phyloP scores from a whole-genome alignment of 2,888 invertebrate genomes.

The Leistus spinibarbis region DNA sequence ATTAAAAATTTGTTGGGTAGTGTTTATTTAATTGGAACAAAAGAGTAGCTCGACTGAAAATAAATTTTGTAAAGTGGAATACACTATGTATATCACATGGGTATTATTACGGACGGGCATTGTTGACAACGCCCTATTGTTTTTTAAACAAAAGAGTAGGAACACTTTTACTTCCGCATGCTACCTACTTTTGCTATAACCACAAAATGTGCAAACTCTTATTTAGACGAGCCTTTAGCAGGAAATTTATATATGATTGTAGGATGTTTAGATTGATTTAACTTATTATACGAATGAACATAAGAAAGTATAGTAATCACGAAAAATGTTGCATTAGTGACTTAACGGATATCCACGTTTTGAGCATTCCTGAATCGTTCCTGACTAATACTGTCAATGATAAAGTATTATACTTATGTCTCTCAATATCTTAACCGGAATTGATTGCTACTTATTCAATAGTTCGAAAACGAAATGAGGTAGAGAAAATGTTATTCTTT shows the following conservation, averaged over 20 bases:
- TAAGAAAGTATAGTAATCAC: too few relatives aligned
- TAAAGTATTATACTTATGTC: too few relatives aligned
- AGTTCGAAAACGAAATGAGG: too few relatives aligned
- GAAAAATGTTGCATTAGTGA: too few relatives aligned
- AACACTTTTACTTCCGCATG: conserved; percentile 2
- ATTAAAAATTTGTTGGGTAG: neutral
- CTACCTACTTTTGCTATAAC: neutral
- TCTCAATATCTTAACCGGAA: too few relatives aligned
- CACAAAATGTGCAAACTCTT: neutral
- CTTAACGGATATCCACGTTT: too few relatives aligned
- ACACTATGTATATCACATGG: neutral
- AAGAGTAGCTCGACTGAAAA: neutral
- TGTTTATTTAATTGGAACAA: neutral
- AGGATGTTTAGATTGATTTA: too few relatives aligned
- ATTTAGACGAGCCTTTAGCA: neutral
- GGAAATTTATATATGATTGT: neutral
- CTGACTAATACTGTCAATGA: too few relatives aligned
- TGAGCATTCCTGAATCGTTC: too few relatives aligned
- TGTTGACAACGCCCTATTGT: neutral
- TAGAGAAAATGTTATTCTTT: too few relatives aligned
- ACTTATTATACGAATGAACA: too few relatives aligned
- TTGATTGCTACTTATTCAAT: too few relatives aligned
- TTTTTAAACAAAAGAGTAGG: conserved; percentile 3
- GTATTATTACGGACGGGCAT: neutral
- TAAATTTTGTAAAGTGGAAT: neutral